These are phyloP conservation scores for Illadopsis cleaveri DNA, from an alignment of 2,113 vertebrate species.

Conservation along the genomic window DNA sequence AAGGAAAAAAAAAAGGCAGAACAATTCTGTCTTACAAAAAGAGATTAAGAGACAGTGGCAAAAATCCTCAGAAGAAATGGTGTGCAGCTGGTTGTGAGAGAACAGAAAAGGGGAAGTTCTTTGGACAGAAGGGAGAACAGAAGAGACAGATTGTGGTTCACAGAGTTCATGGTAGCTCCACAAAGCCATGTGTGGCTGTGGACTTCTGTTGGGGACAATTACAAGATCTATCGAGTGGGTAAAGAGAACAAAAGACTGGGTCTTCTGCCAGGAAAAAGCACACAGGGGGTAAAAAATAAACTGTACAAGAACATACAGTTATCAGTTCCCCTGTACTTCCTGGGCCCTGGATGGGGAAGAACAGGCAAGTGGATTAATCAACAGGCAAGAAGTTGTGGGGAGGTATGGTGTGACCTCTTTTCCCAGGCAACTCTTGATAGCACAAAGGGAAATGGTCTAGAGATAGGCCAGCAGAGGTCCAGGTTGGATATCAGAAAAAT, in stretches of 20 bases:
- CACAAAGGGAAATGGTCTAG: background rate
- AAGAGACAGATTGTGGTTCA: slow-evolving; percentile 17
- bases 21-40: background rate
- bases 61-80: background rate
- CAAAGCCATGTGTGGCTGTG: background rate
- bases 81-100: background rate
- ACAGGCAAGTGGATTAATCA: fast-evolving
- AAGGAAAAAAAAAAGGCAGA: background rate
- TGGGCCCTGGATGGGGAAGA: background rate
- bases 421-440: background rate
- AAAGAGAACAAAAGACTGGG: background rate
- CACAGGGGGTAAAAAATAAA: background rate
- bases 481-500: background rate
- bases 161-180: background rate
- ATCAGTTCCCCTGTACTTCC: background rate
- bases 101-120: background rate
- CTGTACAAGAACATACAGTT: background rate
- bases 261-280: background rate
- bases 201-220: background rate
- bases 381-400: background rate
- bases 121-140: slow-evolving; percentile 13
- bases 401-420: fast-evolving
- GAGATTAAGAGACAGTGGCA: background rate
- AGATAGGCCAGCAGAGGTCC: background rate
- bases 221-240: fast-evolving